Evolutionary conservation across 2,797 vertebrate species (phyloP), one percentile per base, ranked within the genome.

Genomic region (Picus viridis): DNA sequence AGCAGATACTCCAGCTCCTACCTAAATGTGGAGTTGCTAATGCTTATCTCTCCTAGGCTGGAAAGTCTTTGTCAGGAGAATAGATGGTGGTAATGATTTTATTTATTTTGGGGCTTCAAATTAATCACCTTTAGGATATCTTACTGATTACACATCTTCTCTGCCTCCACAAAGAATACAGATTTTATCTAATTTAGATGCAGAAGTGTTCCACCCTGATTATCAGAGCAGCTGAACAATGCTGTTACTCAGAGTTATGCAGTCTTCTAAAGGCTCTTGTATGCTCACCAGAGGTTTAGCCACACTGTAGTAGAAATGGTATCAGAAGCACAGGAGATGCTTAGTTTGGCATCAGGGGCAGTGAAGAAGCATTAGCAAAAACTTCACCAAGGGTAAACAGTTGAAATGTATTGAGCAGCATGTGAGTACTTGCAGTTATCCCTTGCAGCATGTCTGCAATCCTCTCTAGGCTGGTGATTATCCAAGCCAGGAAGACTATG

Each of bases 71-170:
- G 16, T 59, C 81, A n/a, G 72, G 57, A 80, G 71, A 62, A 64
- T 79, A 92, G 88, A 81, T 58, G 64, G 61, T 23, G 41, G 57
- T 62, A 82, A 93, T 16, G 62, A 84, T 72, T 91, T 92, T 86
- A 85, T 90, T 95, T 94, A 80, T 61, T 86, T 89, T 11, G 49
- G 54, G 41, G 22, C 15, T 87, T 85, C 32, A 79, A 78, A 88
- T 91, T 39, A 58, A 82, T 88, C 57, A 56, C 49, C 80, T 64
- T 85, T 29, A 64, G 53, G 86, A 69, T 67, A 43, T 13, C n/a
- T 51, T 23, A 90, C 69, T 19, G n/a, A 58, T 3, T 57, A 20
- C 58, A 74, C 59, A 82, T 19, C 70, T 49, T 49, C n/a, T 27
- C 69, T 77, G 22, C 36, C 72, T 68, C 57, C 36, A 24, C 23